Evolutionary conservation across 2,888 invertebrate species (phyloP).

Genomic region (Tricholauxania praeusta): DNA sequence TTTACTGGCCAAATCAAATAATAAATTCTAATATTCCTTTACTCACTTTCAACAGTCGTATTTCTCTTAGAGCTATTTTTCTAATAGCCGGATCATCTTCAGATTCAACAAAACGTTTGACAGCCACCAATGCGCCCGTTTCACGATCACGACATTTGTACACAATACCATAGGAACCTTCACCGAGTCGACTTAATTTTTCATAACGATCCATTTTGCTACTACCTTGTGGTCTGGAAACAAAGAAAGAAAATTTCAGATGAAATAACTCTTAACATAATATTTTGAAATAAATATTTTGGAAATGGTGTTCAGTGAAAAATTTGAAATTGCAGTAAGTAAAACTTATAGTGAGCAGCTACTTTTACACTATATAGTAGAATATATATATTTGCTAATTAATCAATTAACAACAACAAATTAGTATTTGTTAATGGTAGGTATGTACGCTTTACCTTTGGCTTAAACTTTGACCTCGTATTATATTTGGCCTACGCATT

Average conservation of each 20-base stretch:
- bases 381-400: background rate
- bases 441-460: slow-evolving; percentile 55
- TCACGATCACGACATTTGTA: slow-evolving; percentile 97
- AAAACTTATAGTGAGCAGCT: background rate
- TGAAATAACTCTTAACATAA: background rate
- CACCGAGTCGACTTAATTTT: slow-evolving; percentile 92
- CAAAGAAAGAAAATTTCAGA: slow-evolving; percentile 21
- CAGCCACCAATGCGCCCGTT: slow-evolving; percentile 93
- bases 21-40: background rate
- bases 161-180: slow-evolving; percentile 80
- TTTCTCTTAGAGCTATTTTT: slow-evolving; percentile 95
- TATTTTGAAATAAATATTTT: background rate
- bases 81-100: slow-evolving; percentile 96
- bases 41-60: slow-evolving; percentile 90
- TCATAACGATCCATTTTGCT: slow-evolving; percentile 95
- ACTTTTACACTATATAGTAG: background rate
- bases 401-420: background rate
- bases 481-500: slow-evolving; percentile 62
- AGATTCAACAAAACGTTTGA: slow-evolving; percentile 96
- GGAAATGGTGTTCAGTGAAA: background rate
- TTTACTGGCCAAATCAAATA: background rate
- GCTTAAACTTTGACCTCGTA: slow-evolving; percentile 63
- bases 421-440: background rate
- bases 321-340: background rate
- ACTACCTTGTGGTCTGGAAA: slow-evolving; percentile 82